Evolutionary conservation across 1,140 invertebrate genomes (phyloP).

Genomic region (Paracyclopina nana): DNA sequence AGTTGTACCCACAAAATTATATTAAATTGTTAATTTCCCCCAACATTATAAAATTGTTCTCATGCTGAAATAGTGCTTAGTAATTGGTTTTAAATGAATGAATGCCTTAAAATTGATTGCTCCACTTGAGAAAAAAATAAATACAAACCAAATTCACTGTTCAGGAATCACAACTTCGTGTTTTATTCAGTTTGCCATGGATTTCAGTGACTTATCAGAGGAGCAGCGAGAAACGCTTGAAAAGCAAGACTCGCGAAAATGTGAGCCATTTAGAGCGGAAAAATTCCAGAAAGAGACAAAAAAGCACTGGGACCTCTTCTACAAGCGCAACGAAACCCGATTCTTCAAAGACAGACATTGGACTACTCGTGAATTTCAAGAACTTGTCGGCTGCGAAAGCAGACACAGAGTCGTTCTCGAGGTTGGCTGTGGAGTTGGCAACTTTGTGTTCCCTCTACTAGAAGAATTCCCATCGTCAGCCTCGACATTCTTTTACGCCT

Average conservation of each 20-base stretch:
- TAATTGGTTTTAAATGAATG: no score
- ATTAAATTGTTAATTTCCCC: no score
- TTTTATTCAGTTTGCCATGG: no score
- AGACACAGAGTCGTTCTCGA: conserved; percentile 41
- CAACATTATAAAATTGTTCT: no score
- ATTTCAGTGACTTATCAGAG: background rate
- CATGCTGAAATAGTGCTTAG: no score
- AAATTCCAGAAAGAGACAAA: conserved; percentile 67
- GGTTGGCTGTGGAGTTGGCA: conserved; percentile 92
- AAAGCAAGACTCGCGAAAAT: conserved; percentile 44
- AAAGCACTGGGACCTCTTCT: conserved; percentile 94
- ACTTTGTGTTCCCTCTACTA: conserved; percentile 79
- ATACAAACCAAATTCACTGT: no score
- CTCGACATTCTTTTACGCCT: conserved; percentile 52
- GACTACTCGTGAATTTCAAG: conserved; percentile 81
- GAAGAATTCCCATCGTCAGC: conserved; percentile 37
- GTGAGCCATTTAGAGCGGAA: conserved; percentile 51
- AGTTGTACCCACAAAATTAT: no score
- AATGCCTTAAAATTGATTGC: no score
- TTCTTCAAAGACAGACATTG: conserved; percentile 97
- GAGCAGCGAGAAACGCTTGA: conserved; percentile 30
- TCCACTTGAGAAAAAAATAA: no score
- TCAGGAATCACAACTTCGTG: no score
- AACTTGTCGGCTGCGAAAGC: conserved; percentile 33
- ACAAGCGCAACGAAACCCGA: conserved; percentile 43